Percentiles rank a stretch among this genome's conserved stretches.
phyloP scores from a whole-genome alignment of 2,113 vertebrate species.

The Candoia aspera region DNA sequence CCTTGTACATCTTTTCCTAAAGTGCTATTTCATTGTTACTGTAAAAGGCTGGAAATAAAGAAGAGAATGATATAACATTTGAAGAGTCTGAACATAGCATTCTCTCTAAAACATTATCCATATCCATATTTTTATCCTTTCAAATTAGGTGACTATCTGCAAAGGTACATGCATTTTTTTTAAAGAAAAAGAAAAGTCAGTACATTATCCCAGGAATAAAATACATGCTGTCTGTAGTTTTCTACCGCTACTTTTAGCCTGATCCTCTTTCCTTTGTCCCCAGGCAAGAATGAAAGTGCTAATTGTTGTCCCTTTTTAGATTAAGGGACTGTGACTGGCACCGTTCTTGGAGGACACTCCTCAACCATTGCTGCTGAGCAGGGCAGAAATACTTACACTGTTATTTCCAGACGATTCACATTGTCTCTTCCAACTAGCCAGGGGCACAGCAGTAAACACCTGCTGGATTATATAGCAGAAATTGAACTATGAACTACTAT shows the following conservation, averaged over 20 bases:
- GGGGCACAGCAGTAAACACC: neutral
- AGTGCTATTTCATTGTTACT: conserved; percentile 54
- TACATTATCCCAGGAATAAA: neutral
- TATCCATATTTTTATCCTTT: conserved; percentile 6
- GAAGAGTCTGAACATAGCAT: conserved; percentile 2
- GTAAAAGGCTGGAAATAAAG: conserved; percentile 41
- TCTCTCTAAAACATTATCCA: conserved; percentile 12
- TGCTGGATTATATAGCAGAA: neutral
- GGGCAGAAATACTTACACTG: neutral
- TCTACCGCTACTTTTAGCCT: neutral
- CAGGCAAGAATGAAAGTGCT: neutral
- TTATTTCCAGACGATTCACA: neutral
- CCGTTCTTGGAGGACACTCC: neutral
- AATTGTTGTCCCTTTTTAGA: neutral
- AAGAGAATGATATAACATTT: conserved; percentile 25
- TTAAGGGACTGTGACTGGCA: neutral
- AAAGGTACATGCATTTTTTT: neutral
- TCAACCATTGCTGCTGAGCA: neutral
- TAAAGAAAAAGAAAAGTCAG: neutral
- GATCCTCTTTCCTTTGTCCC: neutral
- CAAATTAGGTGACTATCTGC: neutral
- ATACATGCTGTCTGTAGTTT: neutral
- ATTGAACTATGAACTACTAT: neutral
- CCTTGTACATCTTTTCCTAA: conserved; percentile 54
- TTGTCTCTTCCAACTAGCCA: neutral